These are phyloP conservation scores for Chromis chromis DNA, from an alignment of 2,797 vertebrate species.

Conservation along the genomic window DNA sequence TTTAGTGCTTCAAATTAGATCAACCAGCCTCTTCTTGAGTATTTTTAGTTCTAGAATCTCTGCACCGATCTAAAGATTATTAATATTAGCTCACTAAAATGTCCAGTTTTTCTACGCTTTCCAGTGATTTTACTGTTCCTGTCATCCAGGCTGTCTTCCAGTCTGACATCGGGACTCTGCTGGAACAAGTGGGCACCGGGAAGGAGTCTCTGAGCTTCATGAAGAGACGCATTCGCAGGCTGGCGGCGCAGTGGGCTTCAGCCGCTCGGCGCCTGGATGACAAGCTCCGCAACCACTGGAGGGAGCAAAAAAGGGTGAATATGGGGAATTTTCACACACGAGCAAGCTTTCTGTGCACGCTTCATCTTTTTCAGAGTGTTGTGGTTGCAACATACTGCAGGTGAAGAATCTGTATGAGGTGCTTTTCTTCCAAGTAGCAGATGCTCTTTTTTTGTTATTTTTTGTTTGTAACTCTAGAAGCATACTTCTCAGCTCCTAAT, in stretches of 20 bases:
- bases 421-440: no score
- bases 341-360: no score
- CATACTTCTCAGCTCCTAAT: constrained; percentile 24
- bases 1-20: not conserved
- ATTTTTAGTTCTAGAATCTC: not conserved
- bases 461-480: not conserved
- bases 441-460: not conserved
- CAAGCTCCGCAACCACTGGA: constrained; percentile 81
- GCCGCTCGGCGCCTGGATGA: constrained; percentile 87
- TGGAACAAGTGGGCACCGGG: constrained; percentile 93
- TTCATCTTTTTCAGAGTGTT: constrained; percentile 38
- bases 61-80: not conserved
- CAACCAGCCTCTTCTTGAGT: not conserved
- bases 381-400: constrained; percentile 21
- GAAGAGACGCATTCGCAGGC: constrained; percentile 92
- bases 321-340: not conserved
- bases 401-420: constrained; percentile 6
- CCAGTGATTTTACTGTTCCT: not conserved
- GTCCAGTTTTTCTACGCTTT: not conserved
- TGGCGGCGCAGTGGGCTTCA: constrained; percentile 90
- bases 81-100: not conserved
- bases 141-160: constrained; percentile 88
- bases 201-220: constrained; percentile 98
- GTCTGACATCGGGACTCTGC: constrained; percentile 87
- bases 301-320: constrained; percentile 91